phyloP scores from a whole-genome alignment of 2,797 vertebrate species.

The Cirrhinus molitorella region DNA sequence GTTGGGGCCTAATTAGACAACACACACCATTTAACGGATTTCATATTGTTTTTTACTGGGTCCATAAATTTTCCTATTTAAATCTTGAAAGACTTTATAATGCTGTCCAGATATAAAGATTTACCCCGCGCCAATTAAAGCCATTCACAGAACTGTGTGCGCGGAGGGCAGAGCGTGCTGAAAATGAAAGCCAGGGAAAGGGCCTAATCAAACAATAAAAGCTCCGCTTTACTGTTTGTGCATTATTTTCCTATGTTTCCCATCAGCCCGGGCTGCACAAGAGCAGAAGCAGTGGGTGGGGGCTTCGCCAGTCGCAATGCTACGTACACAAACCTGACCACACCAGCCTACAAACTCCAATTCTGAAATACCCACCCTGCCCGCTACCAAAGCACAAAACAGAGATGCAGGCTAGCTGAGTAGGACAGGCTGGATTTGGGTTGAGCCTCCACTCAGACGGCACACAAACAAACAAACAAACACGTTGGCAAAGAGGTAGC shows the following conservation, averaged over 20 bases:
- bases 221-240: conserved; percentile 59
- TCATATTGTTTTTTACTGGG: conserved; percentile 60
- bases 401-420: conserved; percentile 23
- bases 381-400: conserved; percentile 21
- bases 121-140: conserved; percentile 61
- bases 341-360: conserved; percentile 40
- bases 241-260: conserved; percentile 52
- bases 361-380: too few species aligned
- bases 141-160: conserved; percentile 53
- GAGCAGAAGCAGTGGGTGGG: conserved; percentile 36
- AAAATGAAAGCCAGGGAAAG: conserved; percentile 55
- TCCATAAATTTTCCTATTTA: conserved; percentile 59
- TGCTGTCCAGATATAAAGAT: conserved; percentile 60
- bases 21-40: conserved; percentile 55
- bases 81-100: conserved; percentile 66
- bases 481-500: conserved; percentile 33
- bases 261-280: conserved; percentile 36
- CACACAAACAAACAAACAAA: conserved; percentile 39
- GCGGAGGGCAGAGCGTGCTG: conserved; percentile 23
- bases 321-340: conserved; percentile 38
- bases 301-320: conserved; percentile 15
- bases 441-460: conserved; percentile 30
- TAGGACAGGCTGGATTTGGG: conserved; percentile 38
- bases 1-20: conserved; percentile 58
- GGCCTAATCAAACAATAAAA: conserved; percentile 61